Evolutionary conservation across 2,797 vertebrate species (phyloP).

Genomic region (Jordanella pulchra): DNA sequence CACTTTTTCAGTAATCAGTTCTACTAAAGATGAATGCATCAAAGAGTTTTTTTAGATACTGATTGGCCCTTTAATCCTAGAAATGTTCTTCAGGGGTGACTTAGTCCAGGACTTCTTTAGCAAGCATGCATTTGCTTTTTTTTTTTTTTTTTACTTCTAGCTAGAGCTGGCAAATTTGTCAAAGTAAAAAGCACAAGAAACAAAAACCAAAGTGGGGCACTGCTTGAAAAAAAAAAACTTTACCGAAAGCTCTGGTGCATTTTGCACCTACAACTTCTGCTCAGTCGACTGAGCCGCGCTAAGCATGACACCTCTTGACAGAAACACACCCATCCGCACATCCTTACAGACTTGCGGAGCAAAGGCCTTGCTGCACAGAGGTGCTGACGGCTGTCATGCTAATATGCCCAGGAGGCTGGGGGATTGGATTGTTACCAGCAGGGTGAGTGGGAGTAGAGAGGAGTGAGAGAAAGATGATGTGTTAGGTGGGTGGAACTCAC

Average conservation of each 20-base stretch:
- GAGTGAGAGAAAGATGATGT: slow-evolving; percentile 9
- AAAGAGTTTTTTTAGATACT: no score
- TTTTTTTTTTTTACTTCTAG: neutral
- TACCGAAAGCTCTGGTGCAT: slow-evolving; percentile 21
- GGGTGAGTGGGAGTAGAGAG: slow-evolving; percentile 40
- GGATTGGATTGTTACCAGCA: slow-evolving; percentile 49
- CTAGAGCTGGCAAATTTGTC: slow-evolving; percentile 7
- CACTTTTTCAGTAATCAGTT: no score
- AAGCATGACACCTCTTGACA: slow-evolving; percentile 64
- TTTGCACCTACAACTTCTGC: slow-evolving; percentile 23
- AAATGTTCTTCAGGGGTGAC: no score
- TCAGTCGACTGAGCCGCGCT: slow-evolving; percentile 40
- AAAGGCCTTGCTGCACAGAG: slow-evolving; percentile 64
- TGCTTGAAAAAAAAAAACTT: neutral
- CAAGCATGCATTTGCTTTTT: neutral
- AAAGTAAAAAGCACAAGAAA: slow-evolving; percentile 10
- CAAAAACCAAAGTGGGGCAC: slow-evolving; percentile 13
- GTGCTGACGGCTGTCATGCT: slow-evolving; percentile 74
- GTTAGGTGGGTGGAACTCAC: slow-evolving; percentile 8
- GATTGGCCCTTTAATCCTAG: no score
- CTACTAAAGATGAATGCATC: no score
- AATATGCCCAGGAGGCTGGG: slow-evolving; percentile 57
- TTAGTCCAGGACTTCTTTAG: neutral
- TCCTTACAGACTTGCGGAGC: slow-evolving; percentile 49
- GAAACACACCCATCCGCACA: slow-evolving; percentile 49